phyloP scores from a whole-genome alignment of 1,140 invertebrate genomes.

The Dufourea novaeangliae region DNA sequence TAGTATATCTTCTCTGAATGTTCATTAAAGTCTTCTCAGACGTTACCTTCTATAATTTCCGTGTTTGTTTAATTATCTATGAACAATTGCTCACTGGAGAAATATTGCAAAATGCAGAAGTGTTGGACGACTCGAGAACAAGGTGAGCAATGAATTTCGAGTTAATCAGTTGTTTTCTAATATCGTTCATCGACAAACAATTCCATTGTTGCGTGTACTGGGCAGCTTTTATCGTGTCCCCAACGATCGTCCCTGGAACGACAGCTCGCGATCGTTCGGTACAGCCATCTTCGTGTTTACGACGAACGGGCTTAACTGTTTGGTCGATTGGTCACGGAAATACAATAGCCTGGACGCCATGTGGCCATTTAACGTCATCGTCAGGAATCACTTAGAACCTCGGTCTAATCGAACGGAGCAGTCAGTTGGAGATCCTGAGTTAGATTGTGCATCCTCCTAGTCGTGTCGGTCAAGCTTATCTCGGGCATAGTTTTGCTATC shows the following conservation, averaged over 20 bases:
- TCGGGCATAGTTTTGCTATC: not conserved
- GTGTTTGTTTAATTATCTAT: too few species aligned
- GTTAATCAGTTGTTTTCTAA: too few species aligned
- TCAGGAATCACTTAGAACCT: not conserved
- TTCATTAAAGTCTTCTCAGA: too few species aligned
- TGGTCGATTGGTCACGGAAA: constrained; percentile 22
- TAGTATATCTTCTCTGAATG: too few species aligned
- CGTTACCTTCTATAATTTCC: too few species aligned
- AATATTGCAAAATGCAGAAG: too few species aligned
- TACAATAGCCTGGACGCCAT: not conserved
- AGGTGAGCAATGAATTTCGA: too few species aligned
- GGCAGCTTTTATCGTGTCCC: constrained; percentile 5
- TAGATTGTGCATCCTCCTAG: not conserved
- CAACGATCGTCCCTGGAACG: not conserved
- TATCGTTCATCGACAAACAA: too few species aligned
- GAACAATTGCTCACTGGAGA: too few species aligned
- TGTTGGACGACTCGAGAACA: too few species aligned
- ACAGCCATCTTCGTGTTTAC: constrained; percentile 14
- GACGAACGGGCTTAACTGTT: constrained; percentile 12
- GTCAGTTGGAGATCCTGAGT: not conserved
- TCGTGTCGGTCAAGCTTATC: not conserved
- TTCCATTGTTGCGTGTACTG: not conserved
- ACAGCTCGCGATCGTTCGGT: not conserved
- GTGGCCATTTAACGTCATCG: constrained; percentile 29
- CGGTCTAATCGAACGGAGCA: not conserved